These are phyloP conservation scores for Mactra quadrangularis DNA, from an alignment of 1,140 invertebrate species.

Conservation along the genomic window DNA sequence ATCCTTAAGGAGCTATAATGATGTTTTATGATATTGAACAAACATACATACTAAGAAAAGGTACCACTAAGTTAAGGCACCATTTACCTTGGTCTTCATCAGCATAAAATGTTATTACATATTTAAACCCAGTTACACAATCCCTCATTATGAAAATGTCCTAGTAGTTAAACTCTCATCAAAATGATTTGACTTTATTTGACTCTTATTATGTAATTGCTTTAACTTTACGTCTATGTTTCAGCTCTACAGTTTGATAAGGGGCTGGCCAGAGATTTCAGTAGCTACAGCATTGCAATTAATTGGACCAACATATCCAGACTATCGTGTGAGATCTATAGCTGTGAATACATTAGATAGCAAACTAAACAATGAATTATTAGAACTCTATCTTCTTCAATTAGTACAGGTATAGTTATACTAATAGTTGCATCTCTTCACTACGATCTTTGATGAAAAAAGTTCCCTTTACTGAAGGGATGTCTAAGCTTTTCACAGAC, in stretches of 20 bases:
- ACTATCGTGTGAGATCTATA: constrained; percentile 11
- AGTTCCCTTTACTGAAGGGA: not conserved
- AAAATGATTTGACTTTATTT: too few relatives aligned
- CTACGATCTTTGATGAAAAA: not conserved
- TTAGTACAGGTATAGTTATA: constrained; percentile 38
- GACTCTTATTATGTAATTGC: too few relatives aligned
- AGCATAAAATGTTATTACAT: too few relatives aligned
- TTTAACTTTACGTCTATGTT: too few relatives aligned
- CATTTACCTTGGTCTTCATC: too few relatives aligned
- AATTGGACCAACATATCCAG: constrained; percentile 40
- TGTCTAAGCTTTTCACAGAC: not conserved
- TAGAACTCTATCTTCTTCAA: constrained; percentile 36
- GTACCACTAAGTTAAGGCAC: too few relatives aligned
- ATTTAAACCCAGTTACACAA: too few relatives aligned
- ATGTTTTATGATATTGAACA: too few relatives aligned
- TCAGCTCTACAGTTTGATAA: constrained; percentile 38
- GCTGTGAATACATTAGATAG: constrained; percentile 4
- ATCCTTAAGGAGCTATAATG: too few relatives aligned
- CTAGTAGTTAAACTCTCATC: too few relatives aligned
- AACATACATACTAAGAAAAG: too few relatives aligned
- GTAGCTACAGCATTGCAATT: constrained; percentile 37
- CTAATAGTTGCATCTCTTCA: not conserved
- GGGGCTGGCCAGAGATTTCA: not conserved
- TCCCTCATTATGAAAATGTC: too few relatives aligned
- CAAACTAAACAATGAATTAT: not conserved